Conservation (phyloP, 2,113 vertebrate genomes). For the Brachirus orientalis region DNA sequence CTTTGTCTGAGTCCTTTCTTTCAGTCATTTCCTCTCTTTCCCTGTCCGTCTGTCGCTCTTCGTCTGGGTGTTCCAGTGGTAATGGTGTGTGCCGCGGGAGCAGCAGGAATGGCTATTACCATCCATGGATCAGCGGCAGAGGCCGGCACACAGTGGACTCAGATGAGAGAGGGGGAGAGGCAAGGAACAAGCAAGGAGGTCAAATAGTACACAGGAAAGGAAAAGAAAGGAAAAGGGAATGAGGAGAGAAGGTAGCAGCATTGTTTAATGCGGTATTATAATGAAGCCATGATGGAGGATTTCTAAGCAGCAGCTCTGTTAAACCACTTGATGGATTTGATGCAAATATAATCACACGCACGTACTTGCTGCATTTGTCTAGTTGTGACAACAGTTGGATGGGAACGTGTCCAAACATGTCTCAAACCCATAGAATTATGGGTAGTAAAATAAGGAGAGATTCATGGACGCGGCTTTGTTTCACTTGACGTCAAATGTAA, state of each 20-base stretch:
- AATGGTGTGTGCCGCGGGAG: constrained; percentile 76
- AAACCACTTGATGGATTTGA: constrained; percentile 57
- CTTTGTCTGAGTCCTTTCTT: constrained; percentile 9
- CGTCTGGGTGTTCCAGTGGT: constrained; percentile 71
- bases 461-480: constrained; percentile 29
- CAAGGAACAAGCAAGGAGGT: constrained; percentile 39
- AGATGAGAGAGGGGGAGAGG: constrained; percentile 69
- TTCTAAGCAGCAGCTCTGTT: constrained; percentile 54
- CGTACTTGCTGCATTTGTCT: constrained; percentile 26
- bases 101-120: constrained; percentile 92
- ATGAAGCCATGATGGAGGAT: constrained; percentile 59
- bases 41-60: constrained; percentile 13
- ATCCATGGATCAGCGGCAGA: constrained; percentile 86
- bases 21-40: constrained; percentile 34
- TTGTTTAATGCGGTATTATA: constrained; percentile 58
- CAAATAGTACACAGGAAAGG: constrained; percentile 35
- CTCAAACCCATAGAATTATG: constrained; percentile 51
- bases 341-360: constrained; percentile 52
- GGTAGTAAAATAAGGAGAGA: constrained; percentile 46
- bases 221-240: constrained; percentile 2
- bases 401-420: constrained; percentile 33
- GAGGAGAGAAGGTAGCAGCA: constrained; percentile 35
- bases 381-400: constrained; percentile 40
- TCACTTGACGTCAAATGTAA: constrained; percentile 13
- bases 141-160: constrained; percentile 86